Conservation (phyloP, 2,797 vertebrate species). For the Squalus acanthias region DNA sequence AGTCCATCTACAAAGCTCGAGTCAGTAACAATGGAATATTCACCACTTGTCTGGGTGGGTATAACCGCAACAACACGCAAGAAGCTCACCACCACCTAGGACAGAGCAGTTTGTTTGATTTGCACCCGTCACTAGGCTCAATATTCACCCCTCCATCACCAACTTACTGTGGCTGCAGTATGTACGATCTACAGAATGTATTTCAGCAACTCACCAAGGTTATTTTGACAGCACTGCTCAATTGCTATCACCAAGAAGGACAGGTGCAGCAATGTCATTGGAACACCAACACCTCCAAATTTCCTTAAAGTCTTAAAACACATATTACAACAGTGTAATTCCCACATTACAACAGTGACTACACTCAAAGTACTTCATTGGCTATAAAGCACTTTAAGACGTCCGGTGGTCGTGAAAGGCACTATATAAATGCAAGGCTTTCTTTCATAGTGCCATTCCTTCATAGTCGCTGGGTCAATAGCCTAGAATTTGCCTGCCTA, state of each 20-base stretch:
- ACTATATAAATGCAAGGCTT: too few relatives aligned
- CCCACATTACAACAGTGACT: too few relatives aligned
- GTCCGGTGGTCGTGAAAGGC: too few relatives aligned
- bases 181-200: background rate
- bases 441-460: background rate
- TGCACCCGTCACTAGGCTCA: background rate
- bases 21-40: too few relatives aligned
- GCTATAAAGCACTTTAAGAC: too few relatives aligned
- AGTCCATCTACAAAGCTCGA: too few relatives aligned
- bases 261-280: background rate
- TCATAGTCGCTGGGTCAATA: background rate
- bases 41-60: too few relatives aligned
- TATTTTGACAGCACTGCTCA: background rate
- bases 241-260: background rate
- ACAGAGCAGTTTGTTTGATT: too few relatives aligned
- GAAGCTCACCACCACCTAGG: too few relatives aligned
- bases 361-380: too few relatives aligned
- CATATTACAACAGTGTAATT: background rate
- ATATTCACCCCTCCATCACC: background rate
- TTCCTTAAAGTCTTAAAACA: background rate
- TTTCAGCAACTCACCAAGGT: background rate
- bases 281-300: background rate
- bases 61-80: too few relatives aligned
- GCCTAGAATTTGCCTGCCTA: background rate
- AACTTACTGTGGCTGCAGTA: background rate